Evolutionary conservation across 2,888 invertebrate species (phyloP).

Genomic region (Yponomeuta cagnagella): DNA sequence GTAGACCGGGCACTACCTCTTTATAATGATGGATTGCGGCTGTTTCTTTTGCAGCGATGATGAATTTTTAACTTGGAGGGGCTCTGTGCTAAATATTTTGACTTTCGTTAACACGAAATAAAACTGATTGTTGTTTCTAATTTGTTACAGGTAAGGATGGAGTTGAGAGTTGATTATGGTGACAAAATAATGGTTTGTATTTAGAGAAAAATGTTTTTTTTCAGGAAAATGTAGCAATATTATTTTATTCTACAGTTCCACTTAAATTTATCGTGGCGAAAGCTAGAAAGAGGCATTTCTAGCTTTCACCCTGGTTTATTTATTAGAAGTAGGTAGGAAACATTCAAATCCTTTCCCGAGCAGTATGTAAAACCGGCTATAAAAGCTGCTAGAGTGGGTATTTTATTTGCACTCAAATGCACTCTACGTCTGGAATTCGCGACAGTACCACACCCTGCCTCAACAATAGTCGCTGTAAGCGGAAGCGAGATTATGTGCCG

Average conservation of each 20-base stretch:
- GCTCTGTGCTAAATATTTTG: slow-evolving; percentile 27
- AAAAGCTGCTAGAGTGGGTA: neutral
- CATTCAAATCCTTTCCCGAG: slow-evolving; percentile 1
- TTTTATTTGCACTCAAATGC: slow-evolving; percentile 1
- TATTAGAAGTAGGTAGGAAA: neutral
- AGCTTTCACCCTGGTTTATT: neutral
- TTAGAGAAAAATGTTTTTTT: no score
- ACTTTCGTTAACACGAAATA: neutral
- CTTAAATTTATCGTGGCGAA: neutral
- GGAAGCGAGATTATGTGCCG: slow-evolving; percentile 46
- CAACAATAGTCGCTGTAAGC: slow-evolving; percentile 22
- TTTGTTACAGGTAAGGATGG: slow-evolving; percentile 56
- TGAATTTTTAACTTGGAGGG: slow-evolving; percentile 17
- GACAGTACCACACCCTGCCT: slow-evolving; percentile 9
- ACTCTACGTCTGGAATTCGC: slow-evolving; percentile 6
- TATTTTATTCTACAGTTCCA: neutral
- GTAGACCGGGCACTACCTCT: slow-evolving; percentile 54
- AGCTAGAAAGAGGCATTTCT: neutral
- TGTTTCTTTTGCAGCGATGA: slow-evolving; percentile 18
- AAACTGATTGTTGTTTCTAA: slow-evolving; percentile 13
- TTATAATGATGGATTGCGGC: slow-evolving; percentile 54
- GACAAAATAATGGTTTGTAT: neutral
- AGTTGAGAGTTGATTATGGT: neutral
- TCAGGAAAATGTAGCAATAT: neutral
- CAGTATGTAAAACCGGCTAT: slow-evolving; percentile 5